Evolutionary conservation across 2,888 invertebrate species (phyloP), one percentile per base, ranked within the genome.

Genomic region (Hyposoter didymator): DNA sequence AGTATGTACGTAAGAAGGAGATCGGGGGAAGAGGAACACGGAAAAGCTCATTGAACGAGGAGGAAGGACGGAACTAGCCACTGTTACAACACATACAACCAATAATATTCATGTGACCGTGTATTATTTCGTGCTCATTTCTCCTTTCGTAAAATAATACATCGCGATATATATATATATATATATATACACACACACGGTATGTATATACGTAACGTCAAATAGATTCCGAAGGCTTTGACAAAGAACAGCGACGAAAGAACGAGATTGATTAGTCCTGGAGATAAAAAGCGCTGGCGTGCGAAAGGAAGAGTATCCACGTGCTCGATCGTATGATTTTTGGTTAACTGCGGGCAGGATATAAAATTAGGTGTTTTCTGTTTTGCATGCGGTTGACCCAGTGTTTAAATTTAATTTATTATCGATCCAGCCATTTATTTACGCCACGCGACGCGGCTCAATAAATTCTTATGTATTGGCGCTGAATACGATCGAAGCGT

Each of bases 181-280:
- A 79, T 84, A 79, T 43, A 72, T 39, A 52, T 28, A 64, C 22
- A 79, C 32, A 79, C 32, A 80, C 47, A 17, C 67, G 85, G 85
- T 85, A 85, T 43, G 85, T 85, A 85, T 73, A 8, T 73, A 8
- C 22, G n/a, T n/a, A 35, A 78, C 3, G 52, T 62, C 49, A 22
- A 28, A 49, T 64, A 43, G 28, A 52, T 55, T 39, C 47, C 7
- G 12, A 55, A 17, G 64, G 75, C 43, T 39, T 8, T 19, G 67
- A 22, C n/a, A 82, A 19, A 55, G 39, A 74, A 59, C 78, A 79
- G 59, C 62, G 72, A 70, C 69, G 43, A 43, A 47, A 35, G 52
- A 17, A 39, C 49, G 75, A 12, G 62, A 35, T 47, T 49, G 6
- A 19, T 47, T 17, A 6, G 22, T 3, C 8, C 19, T 19, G 7